Percentiles rank a stretch among this genome's conserved stretches.
Conservation (phyloP, 2,113 vertebrate species). For the Lophochroa leadbeateri region DNA sequence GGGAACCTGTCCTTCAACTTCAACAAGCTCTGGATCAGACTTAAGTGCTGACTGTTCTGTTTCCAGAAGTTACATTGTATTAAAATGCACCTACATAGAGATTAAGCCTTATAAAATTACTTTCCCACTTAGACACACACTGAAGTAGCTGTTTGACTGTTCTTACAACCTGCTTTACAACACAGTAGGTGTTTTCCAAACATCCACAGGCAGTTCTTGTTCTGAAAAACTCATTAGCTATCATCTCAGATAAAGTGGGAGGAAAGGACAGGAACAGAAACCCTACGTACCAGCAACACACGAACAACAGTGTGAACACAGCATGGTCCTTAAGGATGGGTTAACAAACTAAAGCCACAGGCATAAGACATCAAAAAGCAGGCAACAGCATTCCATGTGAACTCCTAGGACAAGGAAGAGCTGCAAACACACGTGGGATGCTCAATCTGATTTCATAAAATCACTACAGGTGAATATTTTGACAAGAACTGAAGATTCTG, state of each 20-base stretch:
- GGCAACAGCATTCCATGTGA: neutral
- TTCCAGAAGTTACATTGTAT: neutral
- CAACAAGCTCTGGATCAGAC: neutral
- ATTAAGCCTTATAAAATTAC: neutral
- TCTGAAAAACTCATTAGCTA: neutral
- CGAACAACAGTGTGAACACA: neutral
- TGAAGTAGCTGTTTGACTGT: neutral
- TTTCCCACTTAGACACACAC: neutral
- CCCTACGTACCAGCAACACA: fast-evolving
- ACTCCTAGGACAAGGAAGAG: neutral
- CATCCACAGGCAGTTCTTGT: neutral
- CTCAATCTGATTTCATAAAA: neutral
- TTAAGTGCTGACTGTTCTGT: neutral
- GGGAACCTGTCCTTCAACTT: constrained; percentile 5
- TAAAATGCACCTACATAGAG: neutral
- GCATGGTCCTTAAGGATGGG: fast-evolving
- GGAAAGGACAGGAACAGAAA: neutral
- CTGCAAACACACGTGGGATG: neutral
- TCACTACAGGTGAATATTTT: neutral
- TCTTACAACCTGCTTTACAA: constrained; percentile 16
- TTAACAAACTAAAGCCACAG: neutral
- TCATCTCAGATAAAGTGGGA: neutral
- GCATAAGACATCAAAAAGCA: neutral
- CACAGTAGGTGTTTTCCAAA: neutral
- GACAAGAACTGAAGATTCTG: neutral